Evolutionary conservation across 2,113 vertebrate species (phyloP), one percentile per base, ranked within the genome.

Genomic region (Catharus minimus): DNA sequence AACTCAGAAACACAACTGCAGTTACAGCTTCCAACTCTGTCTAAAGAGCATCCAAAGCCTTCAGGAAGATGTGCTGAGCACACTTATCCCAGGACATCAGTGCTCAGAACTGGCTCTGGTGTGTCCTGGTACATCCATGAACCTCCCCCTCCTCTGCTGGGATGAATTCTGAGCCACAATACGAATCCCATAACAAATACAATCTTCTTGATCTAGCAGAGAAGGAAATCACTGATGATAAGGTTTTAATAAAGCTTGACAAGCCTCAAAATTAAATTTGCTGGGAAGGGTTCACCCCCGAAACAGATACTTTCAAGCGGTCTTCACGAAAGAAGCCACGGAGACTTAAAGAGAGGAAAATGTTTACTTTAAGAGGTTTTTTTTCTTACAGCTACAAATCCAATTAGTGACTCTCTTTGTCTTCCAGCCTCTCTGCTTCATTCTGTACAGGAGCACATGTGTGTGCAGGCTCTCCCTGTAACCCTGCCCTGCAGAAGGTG

Each of bases 191-290:
- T 88, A 94, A 92, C 89, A 93, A 95, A 92, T 62, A 84, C 17
- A 92, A 94, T 96, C 93, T 93, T 92, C 90, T 95, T 90, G 90
- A 92, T 95, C 90, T 93, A 79, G 89, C 92, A 89, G 77, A 93
- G 95, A 44, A 94, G 93, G 95, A 95, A 94, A 95, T 95, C 92
- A 93, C 86, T 73, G 95, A 87, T 87, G 93, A 95, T 94, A 95
- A 95, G 92, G 84, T 80, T 95, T 95, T 95, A 96, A 95, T 95
- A 95, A 96, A 95, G 89, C 92, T 15, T 92, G 93, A 95, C 95
- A 95, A 95, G 95, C 74, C 86, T 95, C 92, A 92, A 95, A 95
- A 95, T 96, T 95, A 93, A 94, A 93, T 91, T 95, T 94, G 84
- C 93, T 82, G 91, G 47, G 60, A 88, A 92, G 81, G 74, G 88